Evolutionary conservation across 2,113 vertebrate species (phyloP).

Genomic region (Alaudala cheleensis): DNA sequence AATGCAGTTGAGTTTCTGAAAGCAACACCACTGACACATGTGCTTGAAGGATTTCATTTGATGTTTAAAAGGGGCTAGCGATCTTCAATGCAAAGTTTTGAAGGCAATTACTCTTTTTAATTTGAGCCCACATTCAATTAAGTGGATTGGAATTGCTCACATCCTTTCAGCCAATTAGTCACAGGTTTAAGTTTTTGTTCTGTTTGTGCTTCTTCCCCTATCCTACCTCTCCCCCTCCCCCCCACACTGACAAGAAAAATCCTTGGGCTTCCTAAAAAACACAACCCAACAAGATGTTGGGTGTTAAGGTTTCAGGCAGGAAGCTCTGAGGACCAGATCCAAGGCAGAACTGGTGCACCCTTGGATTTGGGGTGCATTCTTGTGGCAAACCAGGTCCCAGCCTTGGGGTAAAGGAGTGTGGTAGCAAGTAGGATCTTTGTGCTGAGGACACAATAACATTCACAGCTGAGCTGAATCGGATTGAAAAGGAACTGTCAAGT

Average conservation of each 20-base stretch:
- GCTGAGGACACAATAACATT: background rate
- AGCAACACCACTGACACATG: background rate
- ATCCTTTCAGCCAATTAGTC: slow-evolving; percentile 35
- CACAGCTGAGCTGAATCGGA: slow-evolving; percentile 51
- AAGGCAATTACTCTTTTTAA: slow-evolving; percentile 39
- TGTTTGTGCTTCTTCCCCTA: background rate
- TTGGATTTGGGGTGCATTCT: background rate
- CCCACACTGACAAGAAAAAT: background rate
- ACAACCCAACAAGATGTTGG: background rate
- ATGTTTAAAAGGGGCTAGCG: background rate
- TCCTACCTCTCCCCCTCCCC: fast-evolving
- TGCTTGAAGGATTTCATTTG: background rate
- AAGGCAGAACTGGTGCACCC: background rate
- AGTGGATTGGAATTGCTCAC: background rate
- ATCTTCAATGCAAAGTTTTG: slow-evolving; percentile 35
- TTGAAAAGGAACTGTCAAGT: slow-evolving; percentile 66
- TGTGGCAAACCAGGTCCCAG: background rate
- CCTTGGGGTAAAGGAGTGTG: background rate
- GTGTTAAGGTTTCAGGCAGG: background rate
- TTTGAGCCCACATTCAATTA: slow-evolving; percentile 32
- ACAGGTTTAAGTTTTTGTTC: slow-evolving; percentile 29
- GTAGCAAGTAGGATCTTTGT: background rate
- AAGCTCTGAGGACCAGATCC: background rate
- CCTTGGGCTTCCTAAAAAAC: background rate
- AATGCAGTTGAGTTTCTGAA: background rate